phyloP scores from a whole-genome alignment of 30 jellyfish, hydroid and myxozoan species.

The Rhopilema esculentum region DNA sequence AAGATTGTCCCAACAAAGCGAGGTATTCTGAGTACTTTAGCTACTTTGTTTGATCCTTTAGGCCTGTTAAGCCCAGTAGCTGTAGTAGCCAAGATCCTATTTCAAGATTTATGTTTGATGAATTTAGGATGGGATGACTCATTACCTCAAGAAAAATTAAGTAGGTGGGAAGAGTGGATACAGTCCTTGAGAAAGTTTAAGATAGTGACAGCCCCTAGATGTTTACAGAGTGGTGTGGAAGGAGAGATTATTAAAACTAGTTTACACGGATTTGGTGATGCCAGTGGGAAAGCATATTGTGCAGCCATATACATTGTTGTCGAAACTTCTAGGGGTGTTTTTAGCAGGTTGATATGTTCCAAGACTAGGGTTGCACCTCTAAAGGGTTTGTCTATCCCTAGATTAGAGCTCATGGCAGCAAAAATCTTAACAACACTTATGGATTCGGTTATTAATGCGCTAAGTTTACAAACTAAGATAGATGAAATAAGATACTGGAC shows the following conservation, averaged over 20 bases:
- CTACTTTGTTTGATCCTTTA: constrained; percentile 36
- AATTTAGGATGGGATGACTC: not conserved
- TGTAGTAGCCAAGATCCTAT: constrained; percentile 28
- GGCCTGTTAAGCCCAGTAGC: constrained; percentile 38
- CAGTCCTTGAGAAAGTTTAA: not conserved
- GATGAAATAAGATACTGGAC: constrained; percentile 28
- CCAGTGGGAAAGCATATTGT: constrained; percentile 49
- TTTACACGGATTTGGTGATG: constrained; percentile 47
- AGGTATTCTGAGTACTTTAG: constrained; percentile 54
- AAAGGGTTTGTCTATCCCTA: constrained; percentile 37
- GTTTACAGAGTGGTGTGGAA: not conserved
- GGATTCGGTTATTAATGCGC: constrained; percentile 17
- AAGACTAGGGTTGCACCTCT: constrained; percentile 53
- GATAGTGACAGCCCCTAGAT: constrained; percentile 21
- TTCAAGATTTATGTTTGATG: constrained; percentile 23
- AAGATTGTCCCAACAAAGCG: constrained; percentile 36
- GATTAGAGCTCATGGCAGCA: constrained; percentile 47
- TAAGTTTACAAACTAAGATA: not conserved
- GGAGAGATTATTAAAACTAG: constrained; percentile 20
- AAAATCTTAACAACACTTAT: constrained; percentile 11
- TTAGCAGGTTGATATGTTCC: constrained; percentile 27
- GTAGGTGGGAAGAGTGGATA: constrained; percentile 44
- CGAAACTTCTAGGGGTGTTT: constrained; percentile 22
- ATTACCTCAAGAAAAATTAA: not conserved
- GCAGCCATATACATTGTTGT: constrained; percentile 23